Conservation (phyloP, 2,797 vertebrate species). For the Pseudochaenichthys georgianus region DNA sequence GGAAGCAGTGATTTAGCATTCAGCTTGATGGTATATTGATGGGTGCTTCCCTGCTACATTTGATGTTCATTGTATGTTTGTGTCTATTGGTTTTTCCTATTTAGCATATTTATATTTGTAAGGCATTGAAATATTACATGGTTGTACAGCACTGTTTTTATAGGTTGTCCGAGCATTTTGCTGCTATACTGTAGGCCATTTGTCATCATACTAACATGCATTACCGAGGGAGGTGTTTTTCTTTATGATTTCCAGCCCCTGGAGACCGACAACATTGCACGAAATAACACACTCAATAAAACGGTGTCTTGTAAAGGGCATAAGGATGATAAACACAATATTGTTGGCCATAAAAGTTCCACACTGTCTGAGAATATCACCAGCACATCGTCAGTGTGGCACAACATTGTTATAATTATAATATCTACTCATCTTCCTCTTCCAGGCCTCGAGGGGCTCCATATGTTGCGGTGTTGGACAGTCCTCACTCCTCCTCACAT, state of each 20-base stretch:
- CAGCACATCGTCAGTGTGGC: conserved; percentile 43
- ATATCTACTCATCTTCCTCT: conserved; percentile 55
- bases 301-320: conserved; percentile 17
- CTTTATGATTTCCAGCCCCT: not conserved
- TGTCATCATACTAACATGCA: conserved; percentile 6
- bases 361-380: conserved; percentile 54
- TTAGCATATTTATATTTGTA: not conserved
- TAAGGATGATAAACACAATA: conserved; percentile 35
- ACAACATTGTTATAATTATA: conserved; percentile 71
- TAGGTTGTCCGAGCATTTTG: not conserved
- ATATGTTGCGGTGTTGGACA: conserved; percentile 66
- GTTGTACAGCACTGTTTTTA: not conserved
- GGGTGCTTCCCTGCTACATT: not conserved
- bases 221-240: conserved; percentile 13
- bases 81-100: not conserved
- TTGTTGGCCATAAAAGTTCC: conserved; percentile 29
- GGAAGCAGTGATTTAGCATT: conserved; percentile 5
- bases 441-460: conserved; percentile 65
- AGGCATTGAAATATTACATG: not conserved
- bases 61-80: not conserved
- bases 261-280: conserved; percentile 1
- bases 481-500: conserved; percentile 52
- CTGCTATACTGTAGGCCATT: not conserved
- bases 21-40: conserved; percentile 4
- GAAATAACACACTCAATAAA: conserved; percentile 5